Conservation (phyloP, 2,888 invertebrate species). For the Caenorhabditis angaria region DNA sequence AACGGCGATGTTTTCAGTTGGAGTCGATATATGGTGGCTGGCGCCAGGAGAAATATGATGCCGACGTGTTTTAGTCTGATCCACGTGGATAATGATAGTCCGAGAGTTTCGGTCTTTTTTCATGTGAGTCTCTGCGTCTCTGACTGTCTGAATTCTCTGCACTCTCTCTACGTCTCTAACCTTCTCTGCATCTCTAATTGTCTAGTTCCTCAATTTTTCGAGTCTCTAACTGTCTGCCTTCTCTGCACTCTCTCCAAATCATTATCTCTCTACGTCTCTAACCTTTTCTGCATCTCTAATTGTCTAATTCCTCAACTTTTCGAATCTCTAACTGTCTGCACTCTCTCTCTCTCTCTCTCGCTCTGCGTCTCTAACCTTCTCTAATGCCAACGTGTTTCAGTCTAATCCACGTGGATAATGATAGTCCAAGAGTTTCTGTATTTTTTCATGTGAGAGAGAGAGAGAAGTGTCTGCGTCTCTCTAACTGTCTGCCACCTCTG, state of each 20-base stretch:
- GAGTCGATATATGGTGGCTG: conserved; percentile 55
- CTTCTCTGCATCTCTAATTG: not conserved
- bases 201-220: not conserved
- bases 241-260: not conserved
- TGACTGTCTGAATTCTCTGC: not conserved
- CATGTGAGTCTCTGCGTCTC: conserved; percentile 30
- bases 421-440: conserved; percentile 53
- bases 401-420: conserved; percentile 52
- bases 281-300: not conserved
- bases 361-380: no score
- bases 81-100: conserved; percentile 55
- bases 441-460: conserved; percentile 53
- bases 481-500: not conserved
- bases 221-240: not conserved
- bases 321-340: no score
- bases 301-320: not conserved
- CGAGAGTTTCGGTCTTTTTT: conserved; percentile 47
- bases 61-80: conserved; percentile 50
- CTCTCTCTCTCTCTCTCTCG: no score
- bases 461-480: not conserved
- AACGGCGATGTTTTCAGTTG: conserved; percentile 55
- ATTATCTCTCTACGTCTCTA: not conserved
- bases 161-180: not conserved
- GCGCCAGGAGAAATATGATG: conserved; percentile 51
- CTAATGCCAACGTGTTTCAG: conserved; percentile 54